Base-by-base conservation (phyloP, 2,797 vertebrate genomes). In the Percopsis omiscomaycus region DNA sequence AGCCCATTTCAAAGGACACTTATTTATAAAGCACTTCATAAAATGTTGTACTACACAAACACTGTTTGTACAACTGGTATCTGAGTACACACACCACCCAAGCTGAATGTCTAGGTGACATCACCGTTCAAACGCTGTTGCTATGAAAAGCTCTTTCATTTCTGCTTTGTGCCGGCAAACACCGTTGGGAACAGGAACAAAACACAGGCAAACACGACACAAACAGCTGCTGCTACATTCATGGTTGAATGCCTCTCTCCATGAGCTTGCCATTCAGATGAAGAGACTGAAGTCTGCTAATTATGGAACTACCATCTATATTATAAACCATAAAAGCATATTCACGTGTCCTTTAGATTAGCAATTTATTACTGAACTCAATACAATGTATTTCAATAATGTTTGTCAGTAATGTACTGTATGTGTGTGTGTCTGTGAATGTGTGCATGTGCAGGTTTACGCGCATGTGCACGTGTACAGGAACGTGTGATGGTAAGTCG, bases 91-190 rank as follows among this genome's bases (percentile, higher is more conserved):
- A 67, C 65, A 66, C 60, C 70, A 74, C 66, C 61, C 71, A 70
- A 59, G 67, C 51, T 78, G 76, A 85, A 85, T 80, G 80, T 66
- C 68, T 46, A 62, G 86, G 82, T 88, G 78, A 83, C 78, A 86
- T 88, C 84, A 76, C 85, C 83, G 87, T 88, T 90, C 86, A 84
- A 77, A 79, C 78, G 75, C 61, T 79, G 85, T 82, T 84, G 86
- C 84, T 85, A 85, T 87, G 84, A 89, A 89, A 90, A 87, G 86
- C 75, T 55, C 87, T 91, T 90, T 91, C 85, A 86, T 88, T 91
- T 91, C 89, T 91, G 88, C 90, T 90, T 91, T 87, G 85, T 89
- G 85, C 81, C 70, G 82, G 77, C 80, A 77, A 83, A 84, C 84
- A 89, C 84, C 79, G 78, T 53, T 73, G 85, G 88, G 88, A 86